Base-by-base conservation (phyloP, 2,113 vertebrate genomes). In the Neogobius melanostomus region DNA sequence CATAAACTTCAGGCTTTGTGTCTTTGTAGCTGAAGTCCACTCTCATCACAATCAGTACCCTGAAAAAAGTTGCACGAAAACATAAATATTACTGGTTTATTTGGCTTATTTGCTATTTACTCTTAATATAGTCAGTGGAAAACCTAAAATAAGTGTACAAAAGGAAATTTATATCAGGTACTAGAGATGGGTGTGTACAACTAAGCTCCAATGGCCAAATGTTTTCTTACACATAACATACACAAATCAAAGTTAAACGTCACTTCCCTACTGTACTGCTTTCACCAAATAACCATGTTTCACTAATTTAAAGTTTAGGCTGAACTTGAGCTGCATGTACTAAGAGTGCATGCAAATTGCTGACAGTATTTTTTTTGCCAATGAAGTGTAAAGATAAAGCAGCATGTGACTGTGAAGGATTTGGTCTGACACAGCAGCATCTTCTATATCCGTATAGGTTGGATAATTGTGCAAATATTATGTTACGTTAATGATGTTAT, bases 21-120 rank as follows among this genome's bases (percentile, higher is more conserved):
- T 2, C 14, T 45, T 90, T 83, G 12, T 61, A 54, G 14, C 42
- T 0, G 36, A 85, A 82, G 49, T 91, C 83, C 11, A 84, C 65
- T 60, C 83, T 82, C 0, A 87, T 66, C 43, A 87, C 3, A 15
- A 63, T 44, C 71, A 93, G 64, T 11, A 72, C 66, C 0, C 93
- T 94, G 74, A 68, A 82, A 74, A 7, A 59, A 10, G 28, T 36
- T 36, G 28, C 28, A 36, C 1, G 28, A 36, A 36, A 36, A 36
- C 28, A 36, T 36, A 21, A 21, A 21, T 21, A 21, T 21, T 2
- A 21, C 21, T 21, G 21, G 21, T 21, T 36, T 36, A 36, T 28
- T 28, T 28, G 28, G 28, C 28, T 28, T 1, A 28, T 36, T 36
- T 36, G 28, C 28, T 36, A 5, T 36, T 36, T 36, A 36, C 28